These are phyloP conservation scores for Euleptes europaea DNA, from an alignment of 2,113 vertebrate genomes.

Conservation along the genomic window DNA sequence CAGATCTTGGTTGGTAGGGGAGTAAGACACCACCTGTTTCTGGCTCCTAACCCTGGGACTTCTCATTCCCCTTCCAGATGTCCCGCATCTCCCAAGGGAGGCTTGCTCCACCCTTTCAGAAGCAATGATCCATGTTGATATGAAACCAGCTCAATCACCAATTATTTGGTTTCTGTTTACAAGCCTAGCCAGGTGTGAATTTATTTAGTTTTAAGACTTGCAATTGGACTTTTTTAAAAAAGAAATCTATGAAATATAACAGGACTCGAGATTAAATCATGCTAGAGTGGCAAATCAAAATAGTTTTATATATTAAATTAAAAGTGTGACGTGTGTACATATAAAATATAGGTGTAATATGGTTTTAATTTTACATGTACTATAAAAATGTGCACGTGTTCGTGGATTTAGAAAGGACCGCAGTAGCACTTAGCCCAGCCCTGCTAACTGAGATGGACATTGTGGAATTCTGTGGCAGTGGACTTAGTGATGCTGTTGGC, in stretches of 20 bases:
- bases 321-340: neutral
- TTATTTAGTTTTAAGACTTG: neutral
- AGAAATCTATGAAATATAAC: neutral
- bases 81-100: no score
- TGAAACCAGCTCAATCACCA: conserved; percentile 14
- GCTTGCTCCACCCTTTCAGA: no score
- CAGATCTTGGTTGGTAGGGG: no score
- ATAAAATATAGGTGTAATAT: neutral
- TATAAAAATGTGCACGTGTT: neutral
- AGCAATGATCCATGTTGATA: no score
- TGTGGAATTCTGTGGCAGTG: no score
- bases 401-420: neutral
- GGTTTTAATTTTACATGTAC: neutral
- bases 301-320: neutral
- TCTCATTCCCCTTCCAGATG: no score
- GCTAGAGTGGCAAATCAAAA: neutral
- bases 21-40: no score
- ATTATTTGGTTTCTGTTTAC: conserved; percentile 17
- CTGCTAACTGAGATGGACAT: neutral
- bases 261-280: neutral
- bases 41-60: no score
- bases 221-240: neutral
- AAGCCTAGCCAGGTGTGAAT: conserved; percentile 31
- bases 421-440: neutral
- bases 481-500: no score